phyloP scores from a whole-genome alignment of 2,888 invertebrate species.

The Leptogaster cylindrica region DNA sequence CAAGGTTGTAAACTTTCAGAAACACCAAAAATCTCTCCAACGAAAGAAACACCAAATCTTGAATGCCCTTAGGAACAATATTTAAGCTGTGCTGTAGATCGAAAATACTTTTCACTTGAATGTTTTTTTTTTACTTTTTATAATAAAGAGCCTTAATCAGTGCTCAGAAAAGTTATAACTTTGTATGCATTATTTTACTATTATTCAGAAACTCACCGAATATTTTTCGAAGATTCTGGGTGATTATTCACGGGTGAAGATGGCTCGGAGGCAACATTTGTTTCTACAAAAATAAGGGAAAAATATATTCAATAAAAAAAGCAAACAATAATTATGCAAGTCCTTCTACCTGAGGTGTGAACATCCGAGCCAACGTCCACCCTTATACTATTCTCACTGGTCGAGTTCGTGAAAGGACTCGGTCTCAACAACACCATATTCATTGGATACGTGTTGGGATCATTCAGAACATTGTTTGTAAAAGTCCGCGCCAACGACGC shows the following conservation, averaged over 20 bases:
- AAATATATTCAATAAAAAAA: not conserved
- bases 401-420: conserved; percentile 10
- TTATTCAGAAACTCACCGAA: conserved; percentile 2
- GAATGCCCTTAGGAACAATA: too few species aligned
- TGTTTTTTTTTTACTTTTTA: too few species aligned
- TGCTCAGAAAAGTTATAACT: too few species aligned
- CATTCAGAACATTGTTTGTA: conserved; percentile 39
- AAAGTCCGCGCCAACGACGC: conserved; percentile 41
- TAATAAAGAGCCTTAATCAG: too few species aligned
- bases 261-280: conserved; percentile 18
- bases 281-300: not conserved
- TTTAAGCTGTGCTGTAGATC: too few species aligned
- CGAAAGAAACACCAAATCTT: too few species aligned
- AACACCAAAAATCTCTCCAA: too few species aligned
- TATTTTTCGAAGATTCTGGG: not conserved
- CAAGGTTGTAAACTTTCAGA: too few species aligned
- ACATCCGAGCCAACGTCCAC: conserved; percentile 6
- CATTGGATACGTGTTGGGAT: conserved; percentile 34
- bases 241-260: conserved; percentile 20
- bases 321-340: not conserved
- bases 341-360: not conserved
- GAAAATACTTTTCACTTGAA: too few species aligned
- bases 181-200: too few species aligned
- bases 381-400: conserved; percentile 14
- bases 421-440: not conserved